phyloP scores from a whole-genome alignment of 2,888 invertebrate species.

The Trachelus tabidus region DNA sequence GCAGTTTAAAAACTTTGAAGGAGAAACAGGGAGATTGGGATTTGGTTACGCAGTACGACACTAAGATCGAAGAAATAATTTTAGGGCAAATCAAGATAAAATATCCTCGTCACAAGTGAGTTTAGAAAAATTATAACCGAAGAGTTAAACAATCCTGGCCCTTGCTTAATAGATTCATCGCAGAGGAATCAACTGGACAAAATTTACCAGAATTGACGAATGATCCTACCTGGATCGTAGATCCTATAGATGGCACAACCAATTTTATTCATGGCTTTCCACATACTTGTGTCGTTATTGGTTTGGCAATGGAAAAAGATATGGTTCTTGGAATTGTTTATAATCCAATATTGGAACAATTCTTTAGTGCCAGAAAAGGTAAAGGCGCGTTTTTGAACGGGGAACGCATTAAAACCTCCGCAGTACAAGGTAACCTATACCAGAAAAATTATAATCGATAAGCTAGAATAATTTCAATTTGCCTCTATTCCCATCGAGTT shows the following conservation, averaged over 20 bases:
- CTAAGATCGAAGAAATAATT: constrained; percentile 79
- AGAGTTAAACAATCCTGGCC: neutral
- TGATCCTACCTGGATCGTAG: constrained; percentile 87
- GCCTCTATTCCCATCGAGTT: neutral
- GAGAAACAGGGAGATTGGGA: constrained; percentile 78
- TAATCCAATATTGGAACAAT: constrained; percentile 79
- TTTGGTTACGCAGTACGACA: constrained; percentile 85
- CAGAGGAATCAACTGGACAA: constrained; percentile 77
- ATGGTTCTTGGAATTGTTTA: constrained; percentile 80
- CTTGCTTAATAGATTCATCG: constrained; percentile 75
- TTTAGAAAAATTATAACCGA: constrained; percentile 14
- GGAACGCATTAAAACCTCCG: constrained; percentile 70
- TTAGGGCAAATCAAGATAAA: constrained; percentile 71
- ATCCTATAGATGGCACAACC: constrained; percentile 91
- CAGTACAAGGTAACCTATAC: constrained; percentile 66
- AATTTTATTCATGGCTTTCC: constrained; percentile 84
- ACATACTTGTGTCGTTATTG: constrained; percentile 78
- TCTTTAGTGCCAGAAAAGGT: constrained; percentile 79
- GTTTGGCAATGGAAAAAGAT: constrained; percentile 71
- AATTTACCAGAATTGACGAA: constrained; percentile 75
- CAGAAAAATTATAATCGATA: neutral
- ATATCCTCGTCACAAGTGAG: constrained; percentile 75
- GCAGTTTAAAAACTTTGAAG: constrained; percentile 61
- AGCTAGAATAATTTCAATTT: neutral
- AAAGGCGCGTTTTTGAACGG: constrained; percentile 84